Percentiles rank a stretch among this genome's conserved stretches.
phyloP scores from a whole-genome alignment of 2,888 invertebrate species.

The Drosophila pegasa region DNA sequence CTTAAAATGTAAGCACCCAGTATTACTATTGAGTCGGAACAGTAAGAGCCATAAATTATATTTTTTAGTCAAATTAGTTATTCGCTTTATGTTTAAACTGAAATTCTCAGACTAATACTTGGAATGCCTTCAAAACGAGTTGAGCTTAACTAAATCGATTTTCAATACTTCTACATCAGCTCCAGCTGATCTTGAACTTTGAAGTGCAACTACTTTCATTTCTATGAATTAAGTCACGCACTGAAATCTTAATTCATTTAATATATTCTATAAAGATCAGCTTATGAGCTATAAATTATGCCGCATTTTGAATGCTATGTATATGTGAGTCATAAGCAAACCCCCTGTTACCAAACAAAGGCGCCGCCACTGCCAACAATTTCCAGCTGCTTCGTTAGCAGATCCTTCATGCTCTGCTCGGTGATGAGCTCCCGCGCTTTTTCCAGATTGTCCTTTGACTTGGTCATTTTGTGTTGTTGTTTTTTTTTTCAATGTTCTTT shows the following conservation, averaged over 20 bases:
- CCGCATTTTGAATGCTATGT: too few relatives aligned
- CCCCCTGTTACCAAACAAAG: slow-evolving; percentile 82
- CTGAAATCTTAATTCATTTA: not conserved
- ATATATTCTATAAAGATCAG: not conserved
- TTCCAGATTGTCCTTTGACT: slow-evolving; percentile 67
- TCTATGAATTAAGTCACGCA: slow-evolving; percentile 4
- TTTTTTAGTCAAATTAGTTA: not conserved
- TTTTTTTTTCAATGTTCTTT: slow-evolving; percentile 12
- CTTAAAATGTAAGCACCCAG: not conserved
- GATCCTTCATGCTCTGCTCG: slow-evolving; percentile 83
- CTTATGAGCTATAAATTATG: not conserved
- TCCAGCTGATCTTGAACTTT: slow-evolving; percentile 29
- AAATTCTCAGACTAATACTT: not conserved
- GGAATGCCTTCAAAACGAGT: not conserved
- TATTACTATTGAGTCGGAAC: slow-evolving; percentile 7
- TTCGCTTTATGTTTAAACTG: slow-evolving; percentile 6
- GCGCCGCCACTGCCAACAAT: slow-evolving; percentile 82
- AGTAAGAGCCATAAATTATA: slow-evolving; percentile 6
- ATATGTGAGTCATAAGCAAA: not conserved
- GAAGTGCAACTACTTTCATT: not conserved
- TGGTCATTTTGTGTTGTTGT: slow-evolving; percentile 57
- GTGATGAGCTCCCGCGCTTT: slow-evolving; percentile 74
- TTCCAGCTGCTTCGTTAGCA: slow-evolving; percentile 83
- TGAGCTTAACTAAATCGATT: slow-evolving; percentile 1
- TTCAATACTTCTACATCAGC: not conserved